A percentile compares a stretch with the other conserved stretches of the same genome.
phyloP scores from a whole-genome alignment of 2,113 vertebrate species.

The Paradisaea rubra region DNA sequence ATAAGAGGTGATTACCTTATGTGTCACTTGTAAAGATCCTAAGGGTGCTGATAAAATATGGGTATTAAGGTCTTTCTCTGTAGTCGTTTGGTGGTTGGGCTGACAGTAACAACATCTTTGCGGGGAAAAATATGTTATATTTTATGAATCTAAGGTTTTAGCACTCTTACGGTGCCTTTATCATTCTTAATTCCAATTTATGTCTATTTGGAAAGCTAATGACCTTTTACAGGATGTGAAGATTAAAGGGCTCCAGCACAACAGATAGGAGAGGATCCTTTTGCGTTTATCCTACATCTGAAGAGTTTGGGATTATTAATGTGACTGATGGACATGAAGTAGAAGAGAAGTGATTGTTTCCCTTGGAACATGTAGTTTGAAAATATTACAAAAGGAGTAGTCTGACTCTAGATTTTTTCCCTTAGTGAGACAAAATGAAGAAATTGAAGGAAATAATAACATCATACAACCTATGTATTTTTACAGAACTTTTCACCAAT shows the following conservation, averaged over 20 bases:
- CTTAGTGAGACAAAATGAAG: neutral
- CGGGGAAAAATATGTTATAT: neutral
- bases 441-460: neutral
- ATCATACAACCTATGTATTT: neutral
- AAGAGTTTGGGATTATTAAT: neutral
- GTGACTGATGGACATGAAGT: neutral
- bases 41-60: neutral
- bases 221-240: neutral
- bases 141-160: neutral
- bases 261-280: neutral
- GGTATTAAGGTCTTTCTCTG: neutral
- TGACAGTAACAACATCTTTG: neutral
- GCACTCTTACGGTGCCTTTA: neutral
- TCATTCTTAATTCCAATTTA: neutral
- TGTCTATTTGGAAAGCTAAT: neutral
- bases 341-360: neutral
- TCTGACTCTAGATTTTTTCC: neutral
- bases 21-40: neutral
- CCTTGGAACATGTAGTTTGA: neutral
- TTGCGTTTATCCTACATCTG: neutral
- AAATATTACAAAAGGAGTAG: neutral
- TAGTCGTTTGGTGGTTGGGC: neutral
- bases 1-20: neutral
- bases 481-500: slow-evolving; percentile 85
- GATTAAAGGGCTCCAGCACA: neutral